These are phyloP conservation scores for Parnassius smintheus DNA, from an alignment of 2,888 invertebrate genomes.

Conservation along the genomic window DNA sequence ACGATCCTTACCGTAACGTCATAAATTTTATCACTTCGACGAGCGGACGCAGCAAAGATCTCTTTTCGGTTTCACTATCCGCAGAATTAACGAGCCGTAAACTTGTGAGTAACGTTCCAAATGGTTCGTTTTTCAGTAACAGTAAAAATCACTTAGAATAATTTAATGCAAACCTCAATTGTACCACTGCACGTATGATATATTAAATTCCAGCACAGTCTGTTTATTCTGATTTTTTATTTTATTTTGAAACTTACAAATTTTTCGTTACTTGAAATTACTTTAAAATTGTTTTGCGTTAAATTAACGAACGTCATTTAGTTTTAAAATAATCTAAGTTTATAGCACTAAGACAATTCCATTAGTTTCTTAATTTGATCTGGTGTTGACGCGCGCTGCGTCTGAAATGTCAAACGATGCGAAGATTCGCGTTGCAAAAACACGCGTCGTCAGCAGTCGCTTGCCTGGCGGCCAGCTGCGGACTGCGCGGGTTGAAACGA, in stretches of 20 bases:
- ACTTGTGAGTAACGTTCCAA: conserved; percentile 63
- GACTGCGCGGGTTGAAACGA: conserved; percentile 63
- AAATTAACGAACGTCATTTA: conserved; percentile 15
- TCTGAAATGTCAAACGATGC: conserved; percentile 63
- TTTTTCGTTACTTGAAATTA: conserved; percentile 6
- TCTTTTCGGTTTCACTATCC: conserved; percentile 60
- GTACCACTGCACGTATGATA: conserved; percentile 6
- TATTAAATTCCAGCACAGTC: not conserved
- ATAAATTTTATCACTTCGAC: conserved; percentile 77
- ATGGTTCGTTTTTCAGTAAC: conserved; percentile 64
- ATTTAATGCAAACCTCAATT: conserved; percentile 36
- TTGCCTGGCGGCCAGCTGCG: conserved; percentile 72
- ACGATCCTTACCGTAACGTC: conserved; percentile 75
- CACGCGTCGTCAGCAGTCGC: conserved; percentile 53
- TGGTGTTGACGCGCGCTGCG: conserved; percentile 64
- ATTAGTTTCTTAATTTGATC: conserved; percentile 57
- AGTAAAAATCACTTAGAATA: conserved; percentile 62
- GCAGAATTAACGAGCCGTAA: conserved; percentile 73
- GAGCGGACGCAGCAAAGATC: conserved; percentile 65
- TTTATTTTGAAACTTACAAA: not conserved
- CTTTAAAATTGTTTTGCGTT: not conserved
- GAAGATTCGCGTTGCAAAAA: conserved; percentile 37
- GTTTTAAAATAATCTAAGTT: conserved; percentile 31
- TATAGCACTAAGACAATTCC: conserved; percentile 67
- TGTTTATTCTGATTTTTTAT: not conserved